Conservation (phyloP, 2,797 vertebrate genomes). For the Sebastes vulpes region DNA sequence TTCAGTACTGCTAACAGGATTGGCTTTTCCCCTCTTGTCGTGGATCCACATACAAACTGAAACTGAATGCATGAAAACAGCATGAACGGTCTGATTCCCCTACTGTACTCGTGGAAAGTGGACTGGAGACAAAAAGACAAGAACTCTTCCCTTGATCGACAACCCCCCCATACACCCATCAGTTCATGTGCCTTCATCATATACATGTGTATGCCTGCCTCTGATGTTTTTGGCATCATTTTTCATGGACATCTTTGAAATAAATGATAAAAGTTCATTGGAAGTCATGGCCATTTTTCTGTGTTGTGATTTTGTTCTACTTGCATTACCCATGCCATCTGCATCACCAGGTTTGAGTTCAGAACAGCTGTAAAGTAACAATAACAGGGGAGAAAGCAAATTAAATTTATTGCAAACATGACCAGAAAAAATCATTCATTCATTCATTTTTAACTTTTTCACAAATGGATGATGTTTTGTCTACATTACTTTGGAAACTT, state of each 20-base stretch:
- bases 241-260: conserved; percentile 87
- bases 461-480: not conserved
- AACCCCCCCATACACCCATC: conserved; percentile 38
- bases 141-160: conserved; percentile 1
- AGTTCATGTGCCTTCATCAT: conserved; percentile 91
- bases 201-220: conserved; percentile 83
- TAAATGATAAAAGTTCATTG: conserved; percentile 79
- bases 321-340: conserved; percentile 51
- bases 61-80: conserved; percentile 49
- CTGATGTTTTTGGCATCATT: conserved; percentile 75
- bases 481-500: not conserved
- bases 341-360: conserved; percentile 28
- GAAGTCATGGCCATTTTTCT: conserved; percentile 62
- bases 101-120: conserved; percentile 8
- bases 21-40: not conserved
- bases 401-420: not conserved
- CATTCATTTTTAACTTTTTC: too few species aligned
- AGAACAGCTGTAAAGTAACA: not conserved
- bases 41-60: conserved; percentile 24
- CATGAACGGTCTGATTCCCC: conserved; percentile 7
- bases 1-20: not conserved
- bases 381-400: not conserved
- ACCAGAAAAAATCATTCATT: not conserved
- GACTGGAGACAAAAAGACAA: conserved; percentile 8
- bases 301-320: conserved; percentile 46